Evolutionary conservation across 37 sponge, comb jelly and placozoan species (phyloP), one percentile per base, ranked within the genome.

Genomic region (Chondrosia reniformis): DNA sequence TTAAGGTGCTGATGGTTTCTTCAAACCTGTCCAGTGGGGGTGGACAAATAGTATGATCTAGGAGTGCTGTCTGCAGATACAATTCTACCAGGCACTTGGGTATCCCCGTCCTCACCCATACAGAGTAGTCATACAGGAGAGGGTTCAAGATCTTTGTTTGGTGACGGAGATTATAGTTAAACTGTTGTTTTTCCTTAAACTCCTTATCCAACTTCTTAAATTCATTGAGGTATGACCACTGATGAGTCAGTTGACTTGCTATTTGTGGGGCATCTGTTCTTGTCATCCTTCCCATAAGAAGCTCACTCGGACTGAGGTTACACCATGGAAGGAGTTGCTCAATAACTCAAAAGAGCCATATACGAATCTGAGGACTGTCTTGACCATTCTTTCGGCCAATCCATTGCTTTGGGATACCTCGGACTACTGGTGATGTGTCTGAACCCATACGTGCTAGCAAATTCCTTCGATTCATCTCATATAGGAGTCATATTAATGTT

Each of bases 301-400:
- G 69, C 7, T 67, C 69, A 33, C 33, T 22, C 7, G 69, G 5
- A 27, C 39, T 67, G 4, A 33, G 39, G 6, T 67, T n/a, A n/a
- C 69, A 67, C 69, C 69, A 67, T 4, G 69, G 69, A 22, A 67
- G 12, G 69, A 38, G 69, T 67, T n/a, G 69, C 40, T 67, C 69
- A 33, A 22, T 67, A 38, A 22, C 40, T 37, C 28, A 67, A 27
- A 34, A 67, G 4, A 8, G 69, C 69, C 36, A 67, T 4, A n/a
- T 67, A 37, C 7, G 12, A 27, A 34, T 67, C 40, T 3, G n/a
- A n/a, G 5, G 69, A 67, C 69, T 67, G 69, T 67, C 8, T 67
- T 33, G 36, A 67, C 69, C 32, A 34, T 28, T 67, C 69, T 67
- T 27, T 67, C 36, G 22, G 69, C 69, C 36, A 67, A 7, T 27